Conservation (phyloP, 2,888 invertebrate species). For the Melipona bicolor region DNA sequence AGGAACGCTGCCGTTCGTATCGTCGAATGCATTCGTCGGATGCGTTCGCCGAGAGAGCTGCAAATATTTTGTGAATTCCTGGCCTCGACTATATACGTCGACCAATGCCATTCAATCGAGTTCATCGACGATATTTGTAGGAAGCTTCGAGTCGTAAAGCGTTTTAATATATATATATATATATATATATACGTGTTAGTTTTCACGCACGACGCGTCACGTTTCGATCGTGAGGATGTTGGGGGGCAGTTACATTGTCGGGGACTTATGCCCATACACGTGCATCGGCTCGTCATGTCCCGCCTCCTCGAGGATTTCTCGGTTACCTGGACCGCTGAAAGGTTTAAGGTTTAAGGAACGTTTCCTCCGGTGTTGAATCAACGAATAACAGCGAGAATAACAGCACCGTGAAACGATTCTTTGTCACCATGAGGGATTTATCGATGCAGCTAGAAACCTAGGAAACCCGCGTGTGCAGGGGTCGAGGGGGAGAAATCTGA, state of each 20-base stretch:
- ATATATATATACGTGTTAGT: neutral
- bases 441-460: conserved; percentile 10
- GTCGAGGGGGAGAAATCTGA: conserved; percentile 57
- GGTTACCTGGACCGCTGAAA: conserved; percentile 31
- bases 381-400: neutral
- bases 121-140: conserved; percentile 24
- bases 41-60: neutral
- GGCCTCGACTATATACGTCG: neutral
- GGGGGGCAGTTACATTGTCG: conserved; percentile 34
- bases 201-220: conserved; percentile 3
- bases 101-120: conserved; percentile 6
- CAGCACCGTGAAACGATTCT: conserved; percentile 30
- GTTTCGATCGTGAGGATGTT: conserved; percentile 5
- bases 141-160: conserved; percentile 18
- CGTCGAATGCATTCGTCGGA: neutral
- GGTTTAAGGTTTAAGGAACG: conserved; percentile 23
- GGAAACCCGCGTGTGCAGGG: neutral
- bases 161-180: conserved; percentile 7
- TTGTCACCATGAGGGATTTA: conserved; percentile 45
- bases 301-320: conserved; percentile 17
- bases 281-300: conserved; percentile 19
- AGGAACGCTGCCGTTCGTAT: neutral
- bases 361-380: conserved; percentile 32
- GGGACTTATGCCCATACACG: conserved; percentile 18
- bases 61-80: conserved; percentile 40